phyloP scores from a whole-genome alignment of 64 coral and sea anemone species.

The Stichodactyla mertensii region DNA sequence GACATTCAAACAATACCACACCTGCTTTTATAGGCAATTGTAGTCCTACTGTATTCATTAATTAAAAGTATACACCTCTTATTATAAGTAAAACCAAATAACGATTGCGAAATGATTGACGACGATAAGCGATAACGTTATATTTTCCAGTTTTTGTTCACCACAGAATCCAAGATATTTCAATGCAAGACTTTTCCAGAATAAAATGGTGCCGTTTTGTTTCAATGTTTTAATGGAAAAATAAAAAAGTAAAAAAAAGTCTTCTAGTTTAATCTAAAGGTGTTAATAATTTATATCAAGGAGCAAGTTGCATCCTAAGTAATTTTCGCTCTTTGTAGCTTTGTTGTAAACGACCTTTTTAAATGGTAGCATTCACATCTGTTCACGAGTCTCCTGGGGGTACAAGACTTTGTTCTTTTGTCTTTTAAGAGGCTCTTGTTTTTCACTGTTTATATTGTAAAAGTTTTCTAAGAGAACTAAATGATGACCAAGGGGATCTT shows the following conservation, averaged over 20 bases:
- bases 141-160: not conserved
- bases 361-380: not conserved
- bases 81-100: constrained; percentile 3
- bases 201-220: too few relatives aligned
- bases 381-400: not conserved
- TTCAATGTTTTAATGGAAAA: too few relatives aligned
- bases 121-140: not conserved
- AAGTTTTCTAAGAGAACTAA: not conserved
- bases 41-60: not conserved
- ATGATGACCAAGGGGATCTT: not conserved
- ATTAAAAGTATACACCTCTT: not conserved
- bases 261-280: too few relatives aligned
- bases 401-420: constrained; percentile 3
- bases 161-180: too few relatives aligned
- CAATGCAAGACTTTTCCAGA: too few relatives aligned
- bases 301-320: too few relatives aligned
- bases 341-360: not conserved
- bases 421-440: constrained; percentile 5
- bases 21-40: constrained; percentile 1
- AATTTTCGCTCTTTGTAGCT: not conserved
- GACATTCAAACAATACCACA: not conserved
- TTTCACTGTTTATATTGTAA: not conserved
- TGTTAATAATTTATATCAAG: too few relatives aligned
- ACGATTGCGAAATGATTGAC: not conserved
- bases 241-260: too few relatives aligned